Evolutionary conservation across 2,888 invertebrate species (phyloP), one percentile per base, ranked within the genome.

Genomic region (Lithophane ornitopus): DNA sequence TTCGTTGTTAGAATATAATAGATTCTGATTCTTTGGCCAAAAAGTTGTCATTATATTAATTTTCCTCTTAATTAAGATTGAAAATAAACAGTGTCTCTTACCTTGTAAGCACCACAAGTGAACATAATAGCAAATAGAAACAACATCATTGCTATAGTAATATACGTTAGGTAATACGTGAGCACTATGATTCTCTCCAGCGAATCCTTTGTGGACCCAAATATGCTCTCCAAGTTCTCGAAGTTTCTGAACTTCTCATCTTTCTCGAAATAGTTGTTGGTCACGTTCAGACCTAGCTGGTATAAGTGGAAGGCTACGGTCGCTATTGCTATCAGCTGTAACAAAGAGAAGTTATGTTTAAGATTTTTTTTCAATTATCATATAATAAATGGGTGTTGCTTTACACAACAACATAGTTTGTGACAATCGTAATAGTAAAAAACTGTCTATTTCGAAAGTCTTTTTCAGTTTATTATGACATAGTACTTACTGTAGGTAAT

Each of bases 91-190:
- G 1, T 34, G 4, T 4, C 8, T 84, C 90, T 88, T 87, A 96
- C 96, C 92, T 93, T 94, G 87, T 94, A 94, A 80, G 94, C 95
- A 74, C 96, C 96, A 85, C 94, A 93, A 0, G 94, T 94, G 76
- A 94, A 93, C 74, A 95, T 82, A 7, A 92, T 87, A 62, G 92
- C 90, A 79, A 95, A 94, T 8, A 96, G 78, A 59, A 96, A 93
- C 79, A 96, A 80, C 41, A 96, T 77, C 44, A 94, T 81, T 69
- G 92, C 94, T 74, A 96, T 91, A 3, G 90, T 78, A 2, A 94
- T 91, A 74, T 96, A 96, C 19, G 93, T 91, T 44, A 93, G 74
- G 82, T 94, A 94, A 85, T 96, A 96, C 59, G 93, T 90, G 77
- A 94, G 88, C 66, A 93, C 92, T 46, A 94, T 91, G 22, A 92